Percentiles rank a stretch among this genome's conserved stretches.
These are phyloP conservation scores for Hesperophylax magnus DNA, from an alignment of 1,140 invertebrate species.

Conservation along the genomic window DNA sequence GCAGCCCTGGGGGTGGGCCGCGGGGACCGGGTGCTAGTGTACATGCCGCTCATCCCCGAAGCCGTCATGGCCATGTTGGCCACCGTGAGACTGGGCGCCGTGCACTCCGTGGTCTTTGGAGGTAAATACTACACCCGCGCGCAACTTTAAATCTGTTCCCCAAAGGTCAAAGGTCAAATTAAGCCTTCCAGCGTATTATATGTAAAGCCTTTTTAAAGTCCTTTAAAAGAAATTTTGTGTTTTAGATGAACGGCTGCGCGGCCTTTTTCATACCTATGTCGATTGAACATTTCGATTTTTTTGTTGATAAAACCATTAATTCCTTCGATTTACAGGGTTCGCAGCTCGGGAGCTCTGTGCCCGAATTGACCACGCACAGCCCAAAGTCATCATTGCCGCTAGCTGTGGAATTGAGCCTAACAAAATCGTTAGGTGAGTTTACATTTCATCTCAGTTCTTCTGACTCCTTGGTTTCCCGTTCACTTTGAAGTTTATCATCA, in stretches of 20 bases:
- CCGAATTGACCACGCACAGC: constrained; percentile 89
- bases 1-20: constrained; percentile 79
- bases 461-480: too few relatives aligned
- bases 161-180: too few relatives aligned
- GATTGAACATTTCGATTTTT: too few relatives aligned
- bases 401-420: constrained; percentile 92
- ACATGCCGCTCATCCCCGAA: constrained; percentile 93
- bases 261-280: too few relatives aligned
- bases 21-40: constrained; percentile 88
- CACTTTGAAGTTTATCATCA: too few relatives aligned
- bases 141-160: too few relatives aligned
- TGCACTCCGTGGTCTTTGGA: constrained; percentile 92
- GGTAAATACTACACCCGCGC: constrained; percentile 68
- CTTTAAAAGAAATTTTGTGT: too few relatives aligned
- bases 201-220: too few relatives aligned
- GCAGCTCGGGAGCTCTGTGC: constrained; percentile 88
- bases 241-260: too few relatives aligned
- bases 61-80: constrained; percentile 90
- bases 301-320: too few relatives aligned
- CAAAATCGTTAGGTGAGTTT: constrained; percentile 80
- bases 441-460: too few relatives aligned
- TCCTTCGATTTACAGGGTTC: constrained; percentile 75
- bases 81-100: constrained; percentile 83
- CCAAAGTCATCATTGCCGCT: constrained; percentile 90
- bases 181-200: too few relatives aligned